Conservation (phyloP, 1,140 invertebrate genomes). For the Melitaea cinxia region DNA sequence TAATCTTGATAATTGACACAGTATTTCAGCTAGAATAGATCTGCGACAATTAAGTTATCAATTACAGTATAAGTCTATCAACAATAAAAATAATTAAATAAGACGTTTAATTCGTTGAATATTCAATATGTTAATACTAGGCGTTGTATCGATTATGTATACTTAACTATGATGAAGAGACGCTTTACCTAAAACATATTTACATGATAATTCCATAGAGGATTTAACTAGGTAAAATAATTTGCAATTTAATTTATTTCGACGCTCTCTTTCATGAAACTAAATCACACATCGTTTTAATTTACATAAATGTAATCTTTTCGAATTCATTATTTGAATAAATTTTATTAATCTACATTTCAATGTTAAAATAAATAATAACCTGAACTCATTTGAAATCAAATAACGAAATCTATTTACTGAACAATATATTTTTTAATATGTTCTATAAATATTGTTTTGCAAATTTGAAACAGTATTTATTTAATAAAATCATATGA, state of each 20-base stretch:
- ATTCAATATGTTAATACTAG: background rate
- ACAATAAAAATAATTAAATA: background rate
- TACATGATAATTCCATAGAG: slow-evolving; percentile 21
- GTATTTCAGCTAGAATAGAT: too few species aligned
- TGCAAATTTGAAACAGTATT: too few species aligned
- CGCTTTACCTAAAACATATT: slow-evolving; percentile 12
- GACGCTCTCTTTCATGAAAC: background rate
- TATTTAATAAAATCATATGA: too few species aligned
- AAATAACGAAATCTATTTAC: too few species aligned
- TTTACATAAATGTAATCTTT: background rate
- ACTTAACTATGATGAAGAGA: slow-evolving; percentile 8
- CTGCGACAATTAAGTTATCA: background rate
- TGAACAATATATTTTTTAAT: too few species aligned
- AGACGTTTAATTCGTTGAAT: background rate
- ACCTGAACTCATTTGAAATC: too few species aligned
- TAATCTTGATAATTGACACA: too few species aligned
- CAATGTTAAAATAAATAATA: too few species aligned
- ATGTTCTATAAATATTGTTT: too few species aligned
- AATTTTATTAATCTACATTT: too few species aligned
- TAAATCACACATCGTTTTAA: background rate
- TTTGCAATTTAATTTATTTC: slow-evolving; percentile 24
- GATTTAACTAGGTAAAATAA: slow-evolving; percentile 21
- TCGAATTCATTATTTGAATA: too few species aligned
- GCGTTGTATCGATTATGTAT: background rate
- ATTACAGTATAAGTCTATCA: background rate